Evolutionary conservation across 2,113 vertebrate species (phyloP).

Genomic region (Megalops atlanticus): DNA sequence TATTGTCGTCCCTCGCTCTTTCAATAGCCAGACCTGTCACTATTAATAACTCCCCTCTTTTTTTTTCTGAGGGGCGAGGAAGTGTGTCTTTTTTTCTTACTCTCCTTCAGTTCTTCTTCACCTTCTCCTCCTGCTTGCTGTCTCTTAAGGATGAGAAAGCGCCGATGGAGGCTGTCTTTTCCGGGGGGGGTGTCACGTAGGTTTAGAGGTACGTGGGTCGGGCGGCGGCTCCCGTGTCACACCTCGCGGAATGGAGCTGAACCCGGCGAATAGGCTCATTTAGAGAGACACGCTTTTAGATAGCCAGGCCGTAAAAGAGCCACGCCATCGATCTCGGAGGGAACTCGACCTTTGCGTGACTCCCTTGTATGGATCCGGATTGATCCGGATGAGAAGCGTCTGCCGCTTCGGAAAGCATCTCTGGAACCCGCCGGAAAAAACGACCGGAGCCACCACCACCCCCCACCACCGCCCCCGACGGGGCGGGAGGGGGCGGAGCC

Average conservation of each 20-base stretch:
- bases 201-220: no score
- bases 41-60: conserved; percentile 54
- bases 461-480: no score
- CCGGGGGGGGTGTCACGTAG: no score
- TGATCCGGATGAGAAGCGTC: conserved; percentile 9
- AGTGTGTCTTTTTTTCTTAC: not conserved
- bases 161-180: no score
- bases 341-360: conserved; percentile 29
- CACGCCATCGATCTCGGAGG: conserved; percentile 22
- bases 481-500: no score
- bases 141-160: no score
- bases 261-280: no score
- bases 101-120: not conserved
- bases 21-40: conserved; percentile 59
- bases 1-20: conserved; percentile 45
- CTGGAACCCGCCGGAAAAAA: no score
- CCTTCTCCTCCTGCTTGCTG: conserved; percentile 21
- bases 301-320: not conserved
- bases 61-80: conserved; percentile 12
- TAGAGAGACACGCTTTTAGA: no score
- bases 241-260: no score
- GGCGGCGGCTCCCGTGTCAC: no score
- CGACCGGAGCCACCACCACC: no score
- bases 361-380: conserved; percentile 25
- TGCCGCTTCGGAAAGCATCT: not conserved